Percentiles rank a stretch among this genome's conserved stretches.
These are phyloP conservation scores for Seira sanloemensis DNA, from an alignment of 2,888 invertebrate species.

Conservation along the genomic window DNA sequence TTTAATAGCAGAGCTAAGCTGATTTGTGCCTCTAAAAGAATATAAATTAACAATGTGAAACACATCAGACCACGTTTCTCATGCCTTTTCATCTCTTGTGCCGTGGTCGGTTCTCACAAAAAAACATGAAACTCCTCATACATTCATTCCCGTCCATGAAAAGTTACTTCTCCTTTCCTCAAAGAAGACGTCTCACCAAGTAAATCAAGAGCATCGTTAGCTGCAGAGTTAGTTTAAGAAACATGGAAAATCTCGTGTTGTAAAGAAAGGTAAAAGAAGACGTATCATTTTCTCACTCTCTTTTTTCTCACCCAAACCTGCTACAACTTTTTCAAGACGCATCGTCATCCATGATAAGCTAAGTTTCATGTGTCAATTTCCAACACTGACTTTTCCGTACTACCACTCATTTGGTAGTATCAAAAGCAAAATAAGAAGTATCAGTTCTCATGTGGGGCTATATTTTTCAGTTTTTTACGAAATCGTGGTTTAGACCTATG, in stretches of 20 bases:
- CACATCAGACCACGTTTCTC: conserved; percentile 47
- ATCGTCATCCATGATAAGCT: not conserved
- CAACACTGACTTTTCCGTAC: not conserved
- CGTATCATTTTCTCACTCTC: not conserved
- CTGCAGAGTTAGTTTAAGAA: not conserved
- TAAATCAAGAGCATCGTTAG: not conserved
- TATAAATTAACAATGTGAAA: conserved; percentile 53
- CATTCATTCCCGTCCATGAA: conserved; percentile 5
- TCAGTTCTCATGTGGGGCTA: no score
- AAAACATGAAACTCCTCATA: conserved; percentile 8
- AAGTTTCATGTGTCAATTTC: not conserved
- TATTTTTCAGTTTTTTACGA: no score
- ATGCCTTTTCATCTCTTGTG: conserved; percentile 15
- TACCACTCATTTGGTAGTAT: no score
- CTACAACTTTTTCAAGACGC: not conserved
- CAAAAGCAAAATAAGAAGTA: not conserved
- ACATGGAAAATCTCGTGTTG: not conserved
- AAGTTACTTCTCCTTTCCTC: not conserved
- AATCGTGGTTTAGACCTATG: no score
- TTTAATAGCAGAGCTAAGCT: not conserved
- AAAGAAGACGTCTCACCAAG: not conserved
- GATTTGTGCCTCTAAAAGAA: conserved; percentile 16
- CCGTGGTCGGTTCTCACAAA: conserved; percentile 26
- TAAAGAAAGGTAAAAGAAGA: not conserved
- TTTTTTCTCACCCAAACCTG: not conserved